Evolutionary conservation across 2,113 vertebrate species (phyloP).

Genomic region (Macroglossus sobrinus): DNA sequence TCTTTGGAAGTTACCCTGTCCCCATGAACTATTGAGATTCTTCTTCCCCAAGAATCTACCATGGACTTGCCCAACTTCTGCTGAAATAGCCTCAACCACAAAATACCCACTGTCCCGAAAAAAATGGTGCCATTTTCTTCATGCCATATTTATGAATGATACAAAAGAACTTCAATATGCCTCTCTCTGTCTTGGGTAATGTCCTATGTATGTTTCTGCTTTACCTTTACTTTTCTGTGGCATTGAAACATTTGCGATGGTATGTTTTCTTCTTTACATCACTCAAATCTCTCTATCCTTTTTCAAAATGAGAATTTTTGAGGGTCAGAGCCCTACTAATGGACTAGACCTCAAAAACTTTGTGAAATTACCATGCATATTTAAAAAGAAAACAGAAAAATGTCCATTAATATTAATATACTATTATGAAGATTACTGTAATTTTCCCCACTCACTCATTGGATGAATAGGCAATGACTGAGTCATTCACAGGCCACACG

Average conservation of each 20-base stretch:
- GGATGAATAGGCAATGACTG: background rate
- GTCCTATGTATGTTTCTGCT: background rate
- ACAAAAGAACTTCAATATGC: background rate
- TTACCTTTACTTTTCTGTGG: background rate
- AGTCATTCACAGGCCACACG: background rate
- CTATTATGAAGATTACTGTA: background rate
- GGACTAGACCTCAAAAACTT: background rate
- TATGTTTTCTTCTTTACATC: background rate
- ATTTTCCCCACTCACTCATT: background rate
- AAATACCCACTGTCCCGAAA: background rate
- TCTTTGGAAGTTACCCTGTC: background rate
- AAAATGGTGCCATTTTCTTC: background rate
- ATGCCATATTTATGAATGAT: background rate
- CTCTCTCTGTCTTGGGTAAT: background rate
- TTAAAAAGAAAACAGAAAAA: background rate
- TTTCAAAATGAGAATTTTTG: background rate
- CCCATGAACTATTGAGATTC: background rate
- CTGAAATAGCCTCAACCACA: background rate
- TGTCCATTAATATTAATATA: background rate
- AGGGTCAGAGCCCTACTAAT: background rate
- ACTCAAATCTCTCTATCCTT: background rate
- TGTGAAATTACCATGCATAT: background rate
- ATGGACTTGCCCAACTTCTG: background rate
- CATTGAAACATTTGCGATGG: background rate
- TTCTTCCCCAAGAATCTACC: background rate